Base-by-base conservation (phyloP, 2,888 invertebrate species). In the Xanthorhoe designata region DNA sequence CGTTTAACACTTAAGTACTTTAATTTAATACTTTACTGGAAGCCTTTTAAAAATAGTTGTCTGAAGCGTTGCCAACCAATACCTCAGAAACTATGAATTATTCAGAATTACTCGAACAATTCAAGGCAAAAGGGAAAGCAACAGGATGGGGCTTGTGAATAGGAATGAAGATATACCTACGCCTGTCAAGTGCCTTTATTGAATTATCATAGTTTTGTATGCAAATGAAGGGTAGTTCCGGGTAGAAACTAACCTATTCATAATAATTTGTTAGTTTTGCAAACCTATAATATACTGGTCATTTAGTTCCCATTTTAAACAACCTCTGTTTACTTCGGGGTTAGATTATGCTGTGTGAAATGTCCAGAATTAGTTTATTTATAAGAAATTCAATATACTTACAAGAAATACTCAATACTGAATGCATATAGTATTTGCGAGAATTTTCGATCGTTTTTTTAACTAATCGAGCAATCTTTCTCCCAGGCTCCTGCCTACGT, bases 21-120 rank as follows among this genome's bases (percentile, higher is more conserved):
- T 24, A 24, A 24, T 9, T 24, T 52, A n/a, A 8, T 19, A 38
- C 8, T 38, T 38, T 38, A 42, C 3, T 42, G 13, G 7, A 42
- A 13, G 3, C 13, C 4, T 2, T n/a, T 13, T 47, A 42, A 50
- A 54, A 49, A 54, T 35, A 53, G 53, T 8, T 7, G 5, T 52
- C n/a, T 29, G 47, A 15, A 47, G 19, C 49, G 50, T 57, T 61
- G 42, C 61, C 63, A 69, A 64, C 56, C 51, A 57, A 64, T 64
- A 71, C 63, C 68, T 66, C 51, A 63, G 68, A 73, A 71, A 19
- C 63, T 15, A 68, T 73, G 71, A 71, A 73, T 73, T 45, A 71
- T 73, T 71, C 71, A 70, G 64, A 68, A 61, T 68, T 61, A 57
- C 56, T 19, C 65, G 15, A 64, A 63, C 64, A 67, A 66, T 70